A percentile compares a stretch with the other conserved stretches of the same genome.
Conservation (phyloP, 1,140 invertebrate species). For the Arion vulgaris region DNA sequence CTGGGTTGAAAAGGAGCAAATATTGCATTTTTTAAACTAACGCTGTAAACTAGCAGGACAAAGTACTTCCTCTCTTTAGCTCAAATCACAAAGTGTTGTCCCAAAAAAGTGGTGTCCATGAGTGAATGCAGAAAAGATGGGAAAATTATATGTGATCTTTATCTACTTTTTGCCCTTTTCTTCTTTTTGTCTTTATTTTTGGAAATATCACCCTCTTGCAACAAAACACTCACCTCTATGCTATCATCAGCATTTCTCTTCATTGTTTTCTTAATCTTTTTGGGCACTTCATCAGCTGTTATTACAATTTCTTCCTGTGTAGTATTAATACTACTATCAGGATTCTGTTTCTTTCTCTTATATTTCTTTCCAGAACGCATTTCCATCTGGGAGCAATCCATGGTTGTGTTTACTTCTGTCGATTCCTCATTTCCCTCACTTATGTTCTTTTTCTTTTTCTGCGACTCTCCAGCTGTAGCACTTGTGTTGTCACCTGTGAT, state of each 20-base stretch:
- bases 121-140: no score
- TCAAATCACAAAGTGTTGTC: no score
- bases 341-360: conserved; percentile 32
- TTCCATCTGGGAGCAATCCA: conserved; percentile 39
- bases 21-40: no score
- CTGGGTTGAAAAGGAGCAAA: no score
- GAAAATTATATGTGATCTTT: no score
- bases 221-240: conserved; percentile 45
- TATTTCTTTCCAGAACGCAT: conserved; percentile 19
- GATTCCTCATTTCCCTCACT: conserved; percentile 28
- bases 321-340: conserved; percentile 38
- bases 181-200: conserved; percentile 19
- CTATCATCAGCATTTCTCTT: conserved; percentile 35
- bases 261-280: conserved; percentile 67
- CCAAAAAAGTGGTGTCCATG: no score
- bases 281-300: conserved; percentile 41
- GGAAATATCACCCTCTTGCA: conserved; percentile 23
- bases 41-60: no score
- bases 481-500: background rate
- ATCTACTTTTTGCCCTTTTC: conserved; percentile 28
- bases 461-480: conserved; percentile 49
- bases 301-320: conserved; percentile 49
- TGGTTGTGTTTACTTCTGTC: background rate
- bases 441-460: conserved; percentile 63
- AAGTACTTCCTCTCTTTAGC: no score